Conservation (phyloP, 30 jellyfish, hydroid and myxozoan species). For the Turritopsis dohrnii region DNA sequence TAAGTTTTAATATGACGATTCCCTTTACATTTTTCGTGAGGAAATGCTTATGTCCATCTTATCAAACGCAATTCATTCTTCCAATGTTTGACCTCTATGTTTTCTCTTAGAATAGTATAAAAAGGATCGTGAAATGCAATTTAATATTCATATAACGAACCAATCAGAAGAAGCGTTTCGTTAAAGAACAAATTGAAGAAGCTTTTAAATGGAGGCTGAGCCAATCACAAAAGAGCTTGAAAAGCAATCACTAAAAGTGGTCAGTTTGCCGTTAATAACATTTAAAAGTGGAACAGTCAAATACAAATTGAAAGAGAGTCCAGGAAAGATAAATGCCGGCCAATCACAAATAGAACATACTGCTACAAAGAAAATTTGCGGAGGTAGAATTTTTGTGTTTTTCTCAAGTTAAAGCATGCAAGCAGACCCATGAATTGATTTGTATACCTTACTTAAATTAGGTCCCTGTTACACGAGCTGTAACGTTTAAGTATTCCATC, state of each 20-base stretch:
- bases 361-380: not conserved
- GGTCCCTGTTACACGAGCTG: no score
- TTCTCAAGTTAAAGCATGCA: no score
- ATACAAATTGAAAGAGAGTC: constrained; percentile 5
- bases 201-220: not conserved
- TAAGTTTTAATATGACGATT: no score
- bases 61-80: not conserved
- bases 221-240: not conserved
- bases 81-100: not conserved
- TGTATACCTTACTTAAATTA: no score
- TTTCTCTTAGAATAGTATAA: not conserved
- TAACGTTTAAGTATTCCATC: no score
- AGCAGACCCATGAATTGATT: no score
- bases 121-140: not conserved
- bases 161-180: no score
- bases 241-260: not conserved
- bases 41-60: no score
- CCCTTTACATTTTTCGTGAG: no score
- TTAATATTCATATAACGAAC: not conserved
- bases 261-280: constrained; percentile 25
- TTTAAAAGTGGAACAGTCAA: constrained; percentile 40
- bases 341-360: not conserved
- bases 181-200: not conserved
- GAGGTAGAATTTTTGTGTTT: not conserved
- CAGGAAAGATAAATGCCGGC: not conserved